These are phyloP conservation scores for Halichondria panicea DNA, from an alignment of 37 sponge, comb jelly and placozoan species.

Conservation along the genomic window DNA sequence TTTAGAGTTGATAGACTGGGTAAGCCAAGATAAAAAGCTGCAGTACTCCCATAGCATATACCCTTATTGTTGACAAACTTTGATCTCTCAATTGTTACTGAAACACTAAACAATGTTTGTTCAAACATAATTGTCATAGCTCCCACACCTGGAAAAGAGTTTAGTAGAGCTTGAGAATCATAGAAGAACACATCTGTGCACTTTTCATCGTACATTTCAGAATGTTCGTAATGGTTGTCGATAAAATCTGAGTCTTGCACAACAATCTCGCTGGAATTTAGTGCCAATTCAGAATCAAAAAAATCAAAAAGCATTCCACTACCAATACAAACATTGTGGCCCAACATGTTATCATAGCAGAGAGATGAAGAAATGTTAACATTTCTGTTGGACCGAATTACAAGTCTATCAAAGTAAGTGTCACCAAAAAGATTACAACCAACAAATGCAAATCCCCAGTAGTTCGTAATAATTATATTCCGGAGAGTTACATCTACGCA, in stretches of 20 bases:
- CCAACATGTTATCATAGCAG: too few relatives aligned
- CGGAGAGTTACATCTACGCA: background rate
- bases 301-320: background rate
- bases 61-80: slow-evolving; percentile 16
- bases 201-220: too few relatives aligned
- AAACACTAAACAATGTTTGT: background rate
- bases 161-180: too few relatives aligned
- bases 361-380: too few relatives aligned
- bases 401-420: background rate
- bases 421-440: background rate
- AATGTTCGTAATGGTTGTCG: slow-evolving; percentile 3
- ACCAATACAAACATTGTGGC: too few relatives aligned
- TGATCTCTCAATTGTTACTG: background rate
- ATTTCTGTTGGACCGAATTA: background rate
- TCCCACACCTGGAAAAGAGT: slow-evolving; percentile 9
- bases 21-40: background rate
- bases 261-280: background rate
- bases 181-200: too few relatives aligned
- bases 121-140: slow-evolving; percentile 6
- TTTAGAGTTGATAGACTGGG: background rate
- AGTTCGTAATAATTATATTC: background rate
- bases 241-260: background rate
- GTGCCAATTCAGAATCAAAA: background rate
- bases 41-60: slow-evolving; percentile 3
- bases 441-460: slow-evolving; percentile 16